Evolutionary conservation across 2,797 vertebrate genomes (phyloP), one percentile per base, ranked within the genome.

Genomic region (Poecilia gillii): DNA sequence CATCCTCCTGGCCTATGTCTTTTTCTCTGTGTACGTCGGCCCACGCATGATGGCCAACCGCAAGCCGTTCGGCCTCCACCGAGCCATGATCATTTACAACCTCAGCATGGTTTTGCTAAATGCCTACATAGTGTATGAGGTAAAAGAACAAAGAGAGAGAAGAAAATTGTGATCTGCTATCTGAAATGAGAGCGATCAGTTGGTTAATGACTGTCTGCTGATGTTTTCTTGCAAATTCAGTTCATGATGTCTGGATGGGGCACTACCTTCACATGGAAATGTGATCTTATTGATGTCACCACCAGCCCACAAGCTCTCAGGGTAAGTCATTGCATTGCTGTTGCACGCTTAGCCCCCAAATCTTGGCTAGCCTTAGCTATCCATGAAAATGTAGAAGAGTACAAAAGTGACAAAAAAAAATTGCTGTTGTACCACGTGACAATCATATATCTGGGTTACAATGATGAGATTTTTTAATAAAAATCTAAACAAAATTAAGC

Each of bases 221-320:
- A 49, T 82, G 23, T 45, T 1, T 71, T 36, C 25, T 78, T 84
- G 11, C 4, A 33, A 33, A 9, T 88, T 25, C 91, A 99, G 98
- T 99, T 99, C 92, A 64, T 99, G 92, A 97, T 98, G 97, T 95
- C 98, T 73, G 98, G 98, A 80, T 99, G 98, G 98, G 96, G 92
- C 77, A 98, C 96, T 75, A 98, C 97, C 14, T 99, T 94, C 72
- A 97, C 97, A 4, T 99, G 97, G 98, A 95, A 95, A 88, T 99
- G 98, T 88, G 98, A 99, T 89, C 96, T 97, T 6, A 91, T 97
- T 76, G 98, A 99, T 87, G 80, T 73, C 74, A 97, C 97, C 0
- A 96, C 73, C 77, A 97, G 89, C 74, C 97, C 97, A 0, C 94
- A 96, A 83, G 92, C 97, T 64, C 93, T 98, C 41, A 93, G 98